Evolutionary conservation across 2,888 invertebrate genomes (phyloP), one percentile per base, ranked within the genome.

Genomic region (Pomacea canaliculata): DNA sequence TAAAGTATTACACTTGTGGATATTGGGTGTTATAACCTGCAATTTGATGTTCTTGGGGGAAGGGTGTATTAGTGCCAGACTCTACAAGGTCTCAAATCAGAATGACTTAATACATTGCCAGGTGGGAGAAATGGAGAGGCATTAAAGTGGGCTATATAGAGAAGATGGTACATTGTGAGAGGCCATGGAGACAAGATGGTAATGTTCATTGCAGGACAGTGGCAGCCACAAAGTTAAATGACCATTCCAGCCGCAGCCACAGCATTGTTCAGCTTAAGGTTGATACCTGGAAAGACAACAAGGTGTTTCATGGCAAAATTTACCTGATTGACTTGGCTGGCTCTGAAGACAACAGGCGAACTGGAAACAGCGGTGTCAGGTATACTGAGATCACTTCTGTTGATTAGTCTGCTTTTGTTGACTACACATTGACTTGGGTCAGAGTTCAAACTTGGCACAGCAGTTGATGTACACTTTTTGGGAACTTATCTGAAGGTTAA

Each of bases 321-420:
- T 86, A 88, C 78, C 83, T 90, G 67, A 89, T 90, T 69, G 89
- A 90, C 79, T 80, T 90, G 74, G 89, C 89, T 51, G 89, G 89
- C 0, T 87, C 88, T 18, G 89, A 90, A 73, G 88, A 90, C 76
- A 89, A 90, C 81, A 79, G 87, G n/a, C 81, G 87, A 10, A 89
- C 89, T 7, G 89, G 89, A 19, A 90, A 90, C 79, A 80, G 85
- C 71, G 89, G 89, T 12, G 85, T 88, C 69, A 86, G 89, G 89
- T 88, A 76, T 65, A 48, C 56, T 7, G 4, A 46, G 7, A 23
- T 37, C 12, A 18, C 8, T 2, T n/a, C 60, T 62, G 9, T 62
- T 71, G 48, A 19, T 23, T 46, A 60, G n/a, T 56, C 12, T 10
- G 27, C 9, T 12, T 19, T 23, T 2, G 63, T n/a, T 63, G 9